Evolutionary conservation across 2,797 vertebrate genomes (phyloP), one percentile per base, ranked within the genome.

Genomic region (Kryptopterus vitreolus): DNA sequence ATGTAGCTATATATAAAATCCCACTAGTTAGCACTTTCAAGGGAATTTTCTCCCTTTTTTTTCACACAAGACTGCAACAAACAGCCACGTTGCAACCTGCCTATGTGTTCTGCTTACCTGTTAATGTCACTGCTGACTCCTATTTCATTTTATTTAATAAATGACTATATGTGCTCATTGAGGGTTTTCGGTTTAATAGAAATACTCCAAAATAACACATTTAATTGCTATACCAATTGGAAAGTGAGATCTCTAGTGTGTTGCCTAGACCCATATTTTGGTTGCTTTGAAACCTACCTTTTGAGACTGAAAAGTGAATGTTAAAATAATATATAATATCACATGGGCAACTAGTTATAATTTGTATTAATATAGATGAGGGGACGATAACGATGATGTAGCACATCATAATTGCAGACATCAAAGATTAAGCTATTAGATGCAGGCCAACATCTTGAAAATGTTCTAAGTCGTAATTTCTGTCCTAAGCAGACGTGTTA

Each of bases 121-220:
- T 11, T 69, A 24, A 43, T 43, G 24, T 33, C 43, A 59, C 58
- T 26, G 20, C 3, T 68, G 50, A 68, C 70, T 31, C 35, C 20
- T 29, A 55, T 29, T 52, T 77, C 12, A 70, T 26, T 85, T 86
- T 43, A 43, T 43, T 79, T 71, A 79, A 68, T 33, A 13, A 18
- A 75, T 61, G 83, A 59, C 20, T 33, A 22, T 72, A 72, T 58
- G 78, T 80, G 84, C 85, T 70, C 57, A 15, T 77, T 65, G 2
- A 26, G 24, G 79, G 12, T 52, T 76, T 76, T 66, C 22, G 62
- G 11, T 43, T 43, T 43, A 10, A 43, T 43, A 43, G 7, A 43
- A 43, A 43, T 43, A 43, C 10, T 43, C 7, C 10, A 43, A 65
- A 35, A 65, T n/a, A 22, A 12, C n/a, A 13, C 3, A 24, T 66